These are phyloP conservation scores for Thinocorus orbignyianus DNA, from an alignment of 2,113 vertebrate species.

Conservation along the genomic window DNA sequence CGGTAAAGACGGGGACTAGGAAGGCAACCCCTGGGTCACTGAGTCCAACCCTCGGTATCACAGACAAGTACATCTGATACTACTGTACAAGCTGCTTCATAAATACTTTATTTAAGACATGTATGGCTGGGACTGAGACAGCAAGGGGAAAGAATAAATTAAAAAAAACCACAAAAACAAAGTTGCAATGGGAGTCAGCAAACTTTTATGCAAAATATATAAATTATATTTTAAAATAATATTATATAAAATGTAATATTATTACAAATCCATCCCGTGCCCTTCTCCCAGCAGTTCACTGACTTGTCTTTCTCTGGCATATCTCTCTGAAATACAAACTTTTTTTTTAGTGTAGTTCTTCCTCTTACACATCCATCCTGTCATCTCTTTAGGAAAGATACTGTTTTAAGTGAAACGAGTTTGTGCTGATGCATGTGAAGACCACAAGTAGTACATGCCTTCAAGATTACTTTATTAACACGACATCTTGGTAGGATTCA, in stretches of 20 bases:
- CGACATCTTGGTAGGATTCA: not conserved
- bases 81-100: not conserved
- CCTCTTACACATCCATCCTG: not conserved
- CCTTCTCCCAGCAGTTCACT: not conserved
- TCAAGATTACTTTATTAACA: not conserved
- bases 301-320: not conserved
- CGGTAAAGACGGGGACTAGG: not conserved
- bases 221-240: not conserved
- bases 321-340: not conserved
- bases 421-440: not conserved
- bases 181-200: not conserved
- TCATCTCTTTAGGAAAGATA: not conserved
- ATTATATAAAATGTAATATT: too few relatives aligned
- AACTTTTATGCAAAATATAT: not conserved
- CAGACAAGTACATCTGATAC: not conserved
- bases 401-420: not conserved
- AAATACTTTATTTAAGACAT: not conserved
- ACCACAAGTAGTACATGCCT: not conserved
- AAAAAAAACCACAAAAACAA: not conserved
- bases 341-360: not conserved
- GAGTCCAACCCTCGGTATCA: not conserved
- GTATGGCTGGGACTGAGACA: not conserved
- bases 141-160: not conserved
- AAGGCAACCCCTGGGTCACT: not conserved
- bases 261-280: not conserved